Evolutionary conservation across 2,797 vertebrate species (phyloP).

Genomic region (Pangasius mekongensis): DNA sequence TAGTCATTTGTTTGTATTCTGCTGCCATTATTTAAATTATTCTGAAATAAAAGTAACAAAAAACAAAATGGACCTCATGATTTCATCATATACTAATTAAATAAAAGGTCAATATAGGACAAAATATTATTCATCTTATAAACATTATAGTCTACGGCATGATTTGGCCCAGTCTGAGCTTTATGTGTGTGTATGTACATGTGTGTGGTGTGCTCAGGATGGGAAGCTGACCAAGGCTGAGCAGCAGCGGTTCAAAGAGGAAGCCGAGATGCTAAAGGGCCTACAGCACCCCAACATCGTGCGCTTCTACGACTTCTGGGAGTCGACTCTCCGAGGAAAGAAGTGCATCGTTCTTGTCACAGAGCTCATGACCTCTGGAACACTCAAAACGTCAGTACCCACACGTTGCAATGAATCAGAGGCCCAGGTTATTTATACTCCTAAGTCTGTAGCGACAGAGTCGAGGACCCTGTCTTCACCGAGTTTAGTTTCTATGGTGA

Average conservation of each 20-base stretch:
- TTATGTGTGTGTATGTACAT: not conserved
- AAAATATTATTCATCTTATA: not conserved
- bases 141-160: not conserved
- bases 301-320: slow-evolving; percentile 97
- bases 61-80: not conserved
- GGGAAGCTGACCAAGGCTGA: slow-evolving; percentile 92
- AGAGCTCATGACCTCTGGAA: slow-evolving; percentile 97
- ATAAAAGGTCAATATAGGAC: too few species aligned
- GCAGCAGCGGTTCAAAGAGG: slow-evolving; percentile 94
- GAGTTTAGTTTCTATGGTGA: slow-evolving; percentile 44
- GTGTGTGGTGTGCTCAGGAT: slow-evolving; percentile 74
- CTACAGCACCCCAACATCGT: slow-evolving; percentile 97
- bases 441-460: slow-evolving; percentile 1
- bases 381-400: slow-evolving; percentile 89
- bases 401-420: not conserved
- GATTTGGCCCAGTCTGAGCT: not conserved
- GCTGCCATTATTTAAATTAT: not conserved
- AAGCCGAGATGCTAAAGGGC: slow-evolving; percentile 96
- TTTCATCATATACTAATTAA: not conserved
- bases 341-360: slow-evolving; percentile 96
- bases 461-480: not conserved
- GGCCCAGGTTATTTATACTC: slow-evolving; percentile 33
- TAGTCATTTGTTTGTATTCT: not conserved
- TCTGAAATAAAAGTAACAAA: not conserved
- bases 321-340: slow-evolving; percentile 88